Percentiles rank a stretch among this genome's conserved stretches.
These are phyloP conservation scores for Cistogaster globosa DNA, from an alignment of 2,888 invertebrate species.

Conservation along the genomic window DNA sequence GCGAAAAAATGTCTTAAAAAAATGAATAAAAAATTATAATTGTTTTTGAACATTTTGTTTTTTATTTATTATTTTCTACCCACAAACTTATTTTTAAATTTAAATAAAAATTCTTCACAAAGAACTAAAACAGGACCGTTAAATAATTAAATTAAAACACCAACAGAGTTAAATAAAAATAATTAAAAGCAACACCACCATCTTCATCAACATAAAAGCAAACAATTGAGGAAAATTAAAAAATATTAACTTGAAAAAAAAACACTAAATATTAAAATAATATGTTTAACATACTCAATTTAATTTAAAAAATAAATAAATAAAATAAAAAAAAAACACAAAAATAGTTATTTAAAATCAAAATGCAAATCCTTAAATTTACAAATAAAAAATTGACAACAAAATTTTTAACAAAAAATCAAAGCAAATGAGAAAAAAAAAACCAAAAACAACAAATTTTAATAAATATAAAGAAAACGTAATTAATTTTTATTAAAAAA, in stretches of 20 bases:
- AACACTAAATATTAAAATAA: constrained; percentile 36
- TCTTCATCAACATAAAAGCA: constrained; percentile 36
- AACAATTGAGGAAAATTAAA: neutral
- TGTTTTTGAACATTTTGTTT: neutral
- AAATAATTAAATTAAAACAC: constrained; percentile 16
- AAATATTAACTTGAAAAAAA: constrained; percentile 15
- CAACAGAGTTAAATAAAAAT: constrained; percentile 58
- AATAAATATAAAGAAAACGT: constrained; percentile 11
- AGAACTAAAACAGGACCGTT: constrained; percentile 40
- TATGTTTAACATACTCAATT: constrained; percentile 44
- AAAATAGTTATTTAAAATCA: constrained; percentile 48
- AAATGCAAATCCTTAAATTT: constrained; percentile 39
- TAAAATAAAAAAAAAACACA: constrained; percentile 29
- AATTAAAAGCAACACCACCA: constrained; percentile 63
- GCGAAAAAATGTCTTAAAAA: no score
- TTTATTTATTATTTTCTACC: neutral
- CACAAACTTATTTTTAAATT: neutral
- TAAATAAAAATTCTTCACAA: neutral
- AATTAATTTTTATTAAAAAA: neutral
- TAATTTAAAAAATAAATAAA: constrained; percentile 3
- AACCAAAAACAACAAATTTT: constrained; percentile 29
- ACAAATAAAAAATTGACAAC: constrained; percentile 22
- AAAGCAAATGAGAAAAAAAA: constrained; percentile 45
- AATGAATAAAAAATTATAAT: no score
- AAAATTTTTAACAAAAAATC: constrained; percentile 67